These are phyloP conservation scores for Bellardia pandia DNA, from an alignment of 2,888 invertebrate genomes.

Conservation along the genomic window DNA sequence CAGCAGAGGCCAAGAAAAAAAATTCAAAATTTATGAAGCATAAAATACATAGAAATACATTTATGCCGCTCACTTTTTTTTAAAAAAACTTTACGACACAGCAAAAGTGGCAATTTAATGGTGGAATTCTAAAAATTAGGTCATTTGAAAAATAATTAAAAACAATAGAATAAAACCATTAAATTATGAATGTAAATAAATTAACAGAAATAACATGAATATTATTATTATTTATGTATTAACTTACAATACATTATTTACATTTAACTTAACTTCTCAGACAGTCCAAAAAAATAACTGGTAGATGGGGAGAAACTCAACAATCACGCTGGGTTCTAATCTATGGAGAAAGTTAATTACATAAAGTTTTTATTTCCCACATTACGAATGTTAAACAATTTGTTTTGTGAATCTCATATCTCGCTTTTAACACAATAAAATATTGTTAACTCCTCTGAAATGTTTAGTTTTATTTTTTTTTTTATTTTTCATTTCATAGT, in stretches of 20 bases:
- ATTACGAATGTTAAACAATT: not conserved
- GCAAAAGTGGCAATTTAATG: constrained; percentile 6
- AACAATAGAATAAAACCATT: not conserved
- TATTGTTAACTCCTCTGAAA: not conserved
- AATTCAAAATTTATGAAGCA: constrained; percentile 47
- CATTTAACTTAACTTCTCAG: not conserved
- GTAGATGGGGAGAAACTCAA: not conserved
- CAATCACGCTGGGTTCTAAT: constrained; percentile 9
- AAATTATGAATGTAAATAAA: not conserved
- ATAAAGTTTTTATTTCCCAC: constrained; percentile 4
- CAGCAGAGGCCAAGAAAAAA: not conserved
- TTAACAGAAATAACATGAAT: not conserved
- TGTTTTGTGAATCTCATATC: not conserved
- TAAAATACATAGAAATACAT: constrained; percentile 12
- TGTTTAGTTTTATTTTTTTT: not conserved
- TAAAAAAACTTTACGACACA: not conserved
- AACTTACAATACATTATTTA: too few species aligned
- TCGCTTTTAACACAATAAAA: not conserved
- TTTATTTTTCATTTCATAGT: not conserved
- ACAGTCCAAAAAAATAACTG: not conserved
- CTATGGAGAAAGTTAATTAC: constrained; percentile 12
- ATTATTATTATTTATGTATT: not conserved
- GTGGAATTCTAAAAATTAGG: constrained; percentile 31
- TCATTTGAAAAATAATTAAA: constrained; percentile 13
- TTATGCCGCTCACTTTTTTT: not conserved